A percentile compares a stretch with the other conserved stretches of the same genome.
Evolutionary conservation across 1,140 invertebrate species (phyloP).

Genomic region (Drosophila watanabei): DNA sequence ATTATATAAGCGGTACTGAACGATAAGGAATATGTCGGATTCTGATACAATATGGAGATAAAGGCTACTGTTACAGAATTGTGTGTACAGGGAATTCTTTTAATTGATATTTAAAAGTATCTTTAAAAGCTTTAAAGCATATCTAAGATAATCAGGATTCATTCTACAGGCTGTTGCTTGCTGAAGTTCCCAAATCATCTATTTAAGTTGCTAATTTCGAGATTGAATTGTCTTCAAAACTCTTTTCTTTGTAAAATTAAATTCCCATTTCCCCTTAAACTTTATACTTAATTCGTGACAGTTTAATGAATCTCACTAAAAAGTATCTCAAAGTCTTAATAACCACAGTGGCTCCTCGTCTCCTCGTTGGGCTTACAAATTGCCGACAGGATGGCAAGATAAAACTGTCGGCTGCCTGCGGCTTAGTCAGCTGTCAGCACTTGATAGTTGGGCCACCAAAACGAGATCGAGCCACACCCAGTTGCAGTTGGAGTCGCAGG

Average conservation of each 20-base stretch:
- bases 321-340: neutral
- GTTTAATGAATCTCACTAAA: neutral
- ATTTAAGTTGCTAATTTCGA: neutral
- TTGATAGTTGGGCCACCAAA: constrained; percentile 47
- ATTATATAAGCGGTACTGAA: constrained; percentile 18
- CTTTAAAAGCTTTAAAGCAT: neutral
- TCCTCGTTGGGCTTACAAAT: constrained; percentile 45
- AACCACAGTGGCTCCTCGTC: constrained; percentile 8
- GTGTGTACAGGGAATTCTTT: neutral
- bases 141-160: neutral
- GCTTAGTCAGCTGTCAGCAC: constrained; percentile 71
- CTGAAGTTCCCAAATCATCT: too few species aligned
- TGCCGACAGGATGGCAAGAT: constrained; percentile 23
- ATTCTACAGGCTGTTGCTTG: too few species aligned
- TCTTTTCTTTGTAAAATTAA: too few species aligned
- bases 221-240: neutral
- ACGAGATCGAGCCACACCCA: constrained; percentile 45
- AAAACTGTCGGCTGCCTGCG: constrained; percentile 61
- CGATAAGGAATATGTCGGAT: neutral
- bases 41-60: neutral
- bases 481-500: constrained; percentile 19
- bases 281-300: neutral
- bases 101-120: neutral
- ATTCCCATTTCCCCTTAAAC: neutral
- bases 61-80: neutral